Conservation (phyloP, 2,797 vertebrate genomes). For the Cyclura pinguis region DNA sequence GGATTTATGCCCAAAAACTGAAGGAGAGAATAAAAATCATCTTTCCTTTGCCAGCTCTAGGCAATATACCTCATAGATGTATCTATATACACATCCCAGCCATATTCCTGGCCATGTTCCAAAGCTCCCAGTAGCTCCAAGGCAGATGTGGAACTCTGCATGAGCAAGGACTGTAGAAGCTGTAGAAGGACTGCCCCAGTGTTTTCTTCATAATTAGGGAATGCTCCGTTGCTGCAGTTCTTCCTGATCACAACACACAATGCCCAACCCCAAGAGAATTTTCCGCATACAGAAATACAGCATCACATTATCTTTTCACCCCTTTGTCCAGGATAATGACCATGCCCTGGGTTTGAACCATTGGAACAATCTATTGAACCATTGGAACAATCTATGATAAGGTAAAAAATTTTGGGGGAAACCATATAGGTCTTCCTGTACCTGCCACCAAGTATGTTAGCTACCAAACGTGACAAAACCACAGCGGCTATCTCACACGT, state of each 20-base stretch:
- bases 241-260: not conserved
- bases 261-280: not conserved
- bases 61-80: conserved; percentile 54
- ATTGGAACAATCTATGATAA: not conserved
- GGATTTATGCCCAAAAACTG: conserved; percentile 75
- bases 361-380: not conserved
- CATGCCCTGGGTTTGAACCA: not conserved
- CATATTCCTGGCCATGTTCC: not conserved
- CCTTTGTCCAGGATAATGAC: not conserved
- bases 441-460: no score
- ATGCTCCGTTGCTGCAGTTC: not conserved
- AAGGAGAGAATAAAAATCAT: conserved; percentile 64
- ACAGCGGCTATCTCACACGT: no score
- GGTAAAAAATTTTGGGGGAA: not conserved
- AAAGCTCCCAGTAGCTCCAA: not conserved
- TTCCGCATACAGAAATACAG: not conserved
- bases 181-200: not conserved
- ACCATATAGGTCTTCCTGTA: not conserved
- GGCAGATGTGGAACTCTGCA: not conserved
- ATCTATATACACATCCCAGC: conserved; percentile 4
- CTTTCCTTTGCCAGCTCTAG: conserved; percentile 64
- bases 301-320: not conserved
- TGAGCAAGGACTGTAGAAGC: not conserved
- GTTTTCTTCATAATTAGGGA: not conserved
- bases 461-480: no score